Conservation (phyloP, 1,140 invertebrate species). For the Ptiloglossa arizonensis region DNA sequence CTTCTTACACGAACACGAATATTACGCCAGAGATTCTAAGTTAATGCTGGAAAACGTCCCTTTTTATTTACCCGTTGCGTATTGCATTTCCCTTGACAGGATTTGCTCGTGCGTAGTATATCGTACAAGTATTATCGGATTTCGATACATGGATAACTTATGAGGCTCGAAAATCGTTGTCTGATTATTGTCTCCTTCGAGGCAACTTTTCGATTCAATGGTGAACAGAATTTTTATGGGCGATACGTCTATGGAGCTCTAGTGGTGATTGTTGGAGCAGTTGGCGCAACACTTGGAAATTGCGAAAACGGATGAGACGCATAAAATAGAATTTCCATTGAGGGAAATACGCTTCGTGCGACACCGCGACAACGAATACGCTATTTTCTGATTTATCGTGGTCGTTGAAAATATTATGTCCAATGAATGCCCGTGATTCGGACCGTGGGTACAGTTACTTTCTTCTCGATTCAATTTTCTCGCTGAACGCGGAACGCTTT, state of each 20-base stretch:
- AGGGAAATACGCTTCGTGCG: neutral
- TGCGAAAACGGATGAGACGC: neutral
- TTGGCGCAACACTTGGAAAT: constrained; percentile 13
- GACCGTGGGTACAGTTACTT: too few relatives aligned
- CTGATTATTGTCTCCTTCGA: constrained; percentile 28
- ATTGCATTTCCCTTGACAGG: neutral
- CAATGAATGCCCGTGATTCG: too few relatives aligned
- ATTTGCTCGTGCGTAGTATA: constrained; percentile 2
- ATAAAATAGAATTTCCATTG: neutral
- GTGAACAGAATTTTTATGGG: constrained; percentile 23
- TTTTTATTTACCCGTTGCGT: neutral
- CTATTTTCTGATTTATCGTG: neutral
- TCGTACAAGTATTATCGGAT: constrained; percentile 35
- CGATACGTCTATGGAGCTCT: constrained; percentile 16
- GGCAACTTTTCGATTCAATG: constrained; percentile 19
- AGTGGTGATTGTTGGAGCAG: neutral
- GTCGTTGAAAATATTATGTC: too few relatives aligned
- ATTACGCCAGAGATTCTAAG: neutral
- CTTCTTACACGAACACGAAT: too few relatives aligned
- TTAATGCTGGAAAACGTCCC: neutral
- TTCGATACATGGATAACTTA: constrained; percentile 33
- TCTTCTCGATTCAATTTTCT: neutral
- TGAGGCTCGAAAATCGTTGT: constrained; percentile 17
- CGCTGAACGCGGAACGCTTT: neutral
- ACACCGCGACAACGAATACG: neutral